A percentile compares a stretch with the other conserved stretches of the same genome.
Evolutionary conservation across 2,113 vertebrate species (phyloP).

Genomic region (Malurus alboscapulatus): DNA sequence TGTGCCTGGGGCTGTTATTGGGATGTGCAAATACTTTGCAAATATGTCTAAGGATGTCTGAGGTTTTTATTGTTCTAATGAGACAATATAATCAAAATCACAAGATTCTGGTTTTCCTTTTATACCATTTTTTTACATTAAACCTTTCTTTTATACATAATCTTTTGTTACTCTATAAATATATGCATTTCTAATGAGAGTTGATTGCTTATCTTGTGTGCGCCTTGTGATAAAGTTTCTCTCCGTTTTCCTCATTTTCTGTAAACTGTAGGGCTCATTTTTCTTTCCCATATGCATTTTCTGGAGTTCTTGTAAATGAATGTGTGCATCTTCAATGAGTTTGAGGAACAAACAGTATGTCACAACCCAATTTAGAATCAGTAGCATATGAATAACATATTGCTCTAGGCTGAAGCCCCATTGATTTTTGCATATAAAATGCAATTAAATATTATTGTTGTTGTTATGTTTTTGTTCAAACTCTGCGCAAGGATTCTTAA

Average conservation of each 20-base stretch:
- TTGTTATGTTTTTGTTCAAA: constrained; percentile 1
- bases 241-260: background rate
- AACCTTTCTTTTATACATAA: background rate
- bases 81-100: background rate
- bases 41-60: background rate
- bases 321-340: background rate
- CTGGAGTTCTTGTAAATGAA: background rate
- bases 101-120: background rate
- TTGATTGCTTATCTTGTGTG: background rate
- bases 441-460: constrained; percentile 33
- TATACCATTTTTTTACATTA: background rate
- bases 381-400: constrained; percentile 23
- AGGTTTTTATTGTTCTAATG: background rate
- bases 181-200: background rate
- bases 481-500: background rate
- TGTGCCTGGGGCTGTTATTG: background rate
- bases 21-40: background rate
- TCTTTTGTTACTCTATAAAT: background rate
- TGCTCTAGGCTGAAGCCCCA: constrained; percentile 14
- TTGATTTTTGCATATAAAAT: constrained; percentile 47
- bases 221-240: background rate
- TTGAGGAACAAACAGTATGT: constrained; percentile 23
- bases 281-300: background rate
- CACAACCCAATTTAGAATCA: constrained; percentile 32
- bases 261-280: background rate